Evolutionary conservation across 2,888 invertebrate species (phyloP).

Genomic region (Steinernema scapterisci): DNA sequence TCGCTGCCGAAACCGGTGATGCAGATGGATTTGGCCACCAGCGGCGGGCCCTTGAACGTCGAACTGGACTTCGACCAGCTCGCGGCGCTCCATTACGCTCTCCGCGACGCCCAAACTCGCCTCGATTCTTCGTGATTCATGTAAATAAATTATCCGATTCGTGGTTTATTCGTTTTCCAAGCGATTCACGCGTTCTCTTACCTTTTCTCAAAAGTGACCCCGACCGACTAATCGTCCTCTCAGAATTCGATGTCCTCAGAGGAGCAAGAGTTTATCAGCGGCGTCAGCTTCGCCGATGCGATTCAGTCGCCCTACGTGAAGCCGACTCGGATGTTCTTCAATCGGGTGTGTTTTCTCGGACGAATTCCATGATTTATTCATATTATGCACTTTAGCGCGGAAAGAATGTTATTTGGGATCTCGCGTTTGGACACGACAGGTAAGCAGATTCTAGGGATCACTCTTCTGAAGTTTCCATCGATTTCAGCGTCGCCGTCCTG

Average conservation of each 20-base stretch:
- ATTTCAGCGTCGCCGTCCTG: background rate
- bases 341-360: background rate
- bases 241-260: conserved; percentile 3
- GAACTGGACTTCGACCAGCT: conserved; percentile 18
- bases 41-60: background rate
- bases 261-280: background rate
- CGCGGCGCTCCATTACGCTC: conserved; percentile 16
- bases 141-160: background rate
- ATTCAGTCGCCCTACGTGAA: background rate
- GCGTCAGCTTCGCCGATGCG: background rate
- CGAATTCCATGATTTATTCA: background rate
- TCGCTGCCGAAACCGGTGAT: conserved; percentile 22
- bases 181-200: background rate
- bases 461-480: background rate
- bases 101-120: conserved; percentile 9
- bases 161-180: background rate
- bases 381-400: background rate
- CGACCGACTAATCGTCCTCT: background rate
- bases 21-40: background rate
- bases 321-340: background rate
- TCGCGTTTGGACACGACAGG: conserved; percentile 14
- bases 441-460: background rate
- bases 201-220: background rate
- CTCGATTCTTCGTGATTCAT: conserved; percentile 7
- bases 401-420: background rate